These are phyloP conservation scores for Lasiurus borealis DNA, from an alignment of 2,113 vertebrate genomes.

Conservation along the genomic window DNA sequence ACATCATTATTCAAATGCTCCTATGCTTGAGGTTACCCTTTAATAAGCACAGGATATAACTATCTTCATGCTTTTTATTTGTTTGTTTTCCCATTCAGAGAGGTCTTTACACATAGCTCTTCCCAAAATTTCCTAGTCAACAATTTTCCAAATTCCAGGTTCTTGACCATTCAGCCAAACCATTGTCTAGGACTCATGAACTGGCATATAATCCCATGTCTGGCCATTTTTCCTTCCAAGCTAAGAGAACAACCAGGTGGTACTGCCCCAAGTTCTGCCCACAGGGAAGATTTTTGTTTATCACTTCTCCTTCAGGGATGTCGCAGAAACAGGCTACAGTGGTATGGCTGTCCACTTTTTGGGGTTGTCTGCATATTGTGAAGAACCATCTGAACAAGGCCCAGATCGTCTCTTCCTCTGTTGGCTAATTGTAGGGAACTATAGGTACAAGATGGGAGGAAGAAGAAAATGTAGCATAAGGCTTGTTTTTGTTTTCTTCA, in stretches of 20 bases:
- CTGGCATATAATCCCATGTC: neutral
- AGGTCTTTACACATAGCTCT: neutral
- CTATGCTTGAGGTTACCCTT: neutral
- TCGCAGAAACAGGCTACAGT: neutral
- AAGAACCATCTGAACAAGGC: neutral
- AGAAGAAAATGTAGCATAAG: neutral
- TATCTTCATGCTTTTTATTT: neutral
- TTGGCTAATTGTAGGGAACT: neutral
- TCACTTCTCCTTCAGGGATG: neutral
- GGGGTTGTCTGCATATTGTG: neutral
- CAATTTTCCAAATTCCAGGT: slow-evolving; percentile 13
- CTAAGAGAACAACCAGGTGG: neutral
- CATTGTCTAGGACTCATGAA: neutral
- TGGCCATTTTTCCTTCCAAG: neutral
- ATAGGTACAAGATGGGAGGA: too few relatives aligned
- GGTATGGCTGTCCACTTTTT: neutral
- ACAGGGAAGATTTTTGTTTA: neutral
- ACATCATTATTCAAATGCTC: neutral
- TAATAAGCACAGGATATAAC: neutral
- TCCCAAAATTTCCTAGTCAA: neutral
- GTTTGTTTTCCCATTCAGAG: neutral
- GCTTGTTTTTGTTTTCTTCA: neutral
- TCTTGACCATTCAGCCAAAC: neutral
- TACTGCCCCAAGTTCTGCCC: neutral
- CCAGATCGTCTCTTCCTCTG: neutral